Conservation (phyloP, 2,888 invertebrate genomes). For the Cylloceria caligata region DNA sequence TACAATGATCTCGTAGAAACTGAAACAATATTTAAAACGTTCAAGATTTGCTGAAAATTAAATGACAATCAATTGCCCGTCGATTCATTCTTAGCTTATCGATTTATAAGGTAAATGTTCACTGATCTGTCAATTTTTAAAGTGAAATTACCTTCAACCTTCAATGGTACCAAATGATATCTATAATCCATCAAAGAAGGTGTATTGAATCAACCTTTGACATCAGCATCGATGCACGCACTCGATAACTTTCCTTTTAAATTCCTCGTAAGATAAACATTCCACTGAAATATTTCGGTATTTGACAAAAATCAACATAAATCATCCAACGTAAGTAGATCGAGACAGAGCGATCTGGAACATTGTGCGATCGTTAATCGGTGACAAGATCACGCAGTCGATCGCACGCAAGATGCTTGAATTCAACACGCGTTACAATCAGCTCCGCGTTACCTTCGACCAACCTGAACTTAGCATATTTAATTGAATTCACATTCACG, state of each 20-base stretch:
- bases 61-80: constrained; percentile 9
- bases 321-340: constrained; percentile 17
- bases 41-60: not conserved
- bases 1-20: not conserved
- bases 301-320: not conserved
- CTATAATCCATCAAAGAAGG: not conserved
- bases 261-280: not conserved
- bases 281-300: not conserved
- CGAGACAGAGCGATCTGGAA: constrained; percentile 7
- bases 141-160: not conserved
- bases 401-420: constrained; percentile 43
- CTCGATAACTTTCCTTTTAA: not conserved
- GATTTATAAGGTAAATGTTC: too few species aligned
- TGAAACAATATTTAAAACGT: not conserved
- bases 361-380: constrained; percentile 43
- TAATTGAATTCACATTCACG: constrained; percentile 57
- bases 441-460: constrained; percentile 34
- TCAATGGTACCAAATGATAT: too few species aligned
- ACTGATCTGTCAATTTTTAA: too few species aligned
- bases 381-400: constrained; percentile 52
- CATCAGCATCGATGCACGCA: not conserved
- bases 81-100: too few species aligned
- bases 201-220: not conserved
- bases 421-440: constrained; percentile 50
- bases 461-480: constrained; percentile 52